These are phyloP conservation scores for Atrina japonica DNA, from an alignment of 2,888 invertebrate genomes.

Conservation along the genomic window DNA sequence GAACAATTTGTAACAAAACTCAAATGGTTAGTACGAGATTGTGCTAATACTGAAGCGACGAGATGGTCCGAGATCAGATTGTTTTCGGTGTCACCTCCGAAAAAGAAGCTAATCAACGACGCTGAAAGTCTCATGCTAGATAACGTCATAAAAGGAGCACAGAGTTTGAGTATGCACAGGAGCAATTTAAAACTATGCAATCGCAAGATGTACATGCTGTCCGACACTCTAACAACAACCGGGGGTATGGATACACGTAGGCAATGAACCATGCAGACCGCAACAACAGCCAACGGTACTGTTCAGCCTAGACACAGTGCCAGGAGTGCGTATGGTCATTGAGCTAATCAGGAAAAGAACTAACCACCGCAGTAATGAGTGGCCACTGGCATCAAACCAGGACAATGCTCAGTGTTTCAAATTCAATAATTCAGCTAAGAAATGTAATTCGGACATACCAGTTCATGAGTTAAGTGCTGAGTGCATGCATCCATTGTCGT, in stretches of 20 bases:
- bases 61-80: constrained; percentile 38
- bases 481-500: too few relatives aligned
- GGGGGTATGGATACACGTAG: too few relatives aligned
- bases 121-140: constrained; percentile 19
- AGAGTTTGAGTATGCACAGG: constrained; percentile 27
- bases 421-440: not conserved
- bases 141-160: constrained; percentile 33
- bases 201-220: not conserved
- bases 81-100: constrained; percentile 21
- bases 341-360: too few relatives aligned
- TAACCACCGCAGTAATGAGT: not conserved
- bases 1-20: constrained; percentile 29
- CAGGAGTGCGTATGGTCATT: too few relatives aligned
- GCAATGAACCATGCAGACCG: too few relatives aligned
- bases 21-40: constrained; percentile 14
- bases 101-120: constrained; percentile 25
- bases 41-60: constrained; percentile 12
- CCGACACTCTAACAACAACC: too few relatives aligned
- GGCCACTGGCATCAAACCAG: not conserved
- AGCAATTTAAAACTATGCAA: constrained; percentile 25
- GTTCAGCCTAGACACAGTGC: too few relatives aligned
- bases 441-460: not conserved
- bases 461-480: not conserved
- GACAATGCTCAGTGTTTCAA: not conserved
- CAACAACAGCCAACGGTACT: too few relatives aligned